Evolutionary conservation across 2,888 invertebrate genomes (phyloP), one percentile per base, ranked within the genome.

Genomic region (Andrena trimmerana): DNA sequence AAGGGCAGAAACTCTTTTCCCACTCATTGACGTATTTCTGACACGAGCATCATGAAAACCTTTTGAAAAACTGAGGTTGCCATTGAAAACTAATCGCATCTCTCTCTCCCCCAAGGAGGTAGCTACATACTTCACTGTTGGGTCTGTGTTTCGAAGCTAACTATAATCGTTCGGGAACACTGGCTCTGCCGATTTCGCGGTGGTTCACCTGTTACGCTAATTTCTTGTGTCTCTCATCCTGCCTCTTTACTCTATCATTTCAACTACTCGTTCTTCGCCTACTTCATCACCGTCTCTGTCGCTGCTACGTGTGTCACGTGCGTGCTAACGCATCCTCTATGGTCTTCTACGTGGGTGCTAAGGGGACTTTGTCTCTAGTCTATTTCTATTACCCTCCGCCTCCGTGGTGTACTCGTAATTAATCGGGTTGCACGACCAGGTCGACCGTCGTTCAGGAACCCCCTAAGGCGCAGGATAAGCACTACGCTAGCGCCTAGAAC

Each of bases 391-490:
- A 10, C 27, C 7, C 27, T 24, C 20, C 8, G 6, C n/a, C 24
- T 36, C 16, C 7, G 6, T 68, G 13, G 20, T 63, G 62, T 20
- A n/a, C 27, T 42, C 69, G 57, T 80, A 67, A 89, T 67, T 79
- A 89, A 88, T 86, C 31, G 71, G 83, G 71, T 89, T 86, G 33
- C 75, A 86, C 88, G 67, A 84, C 63, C 88, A 93, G 93, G 93
- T 93, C 90, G 90, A 85, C 84, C 88, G 84, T 78, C 84, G 67
- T 85, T 91, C 88, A 90, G 88, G 91, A 89, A 93, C 83, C 90
- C 91, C 75, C 82, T 89, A 77, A 92, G 94, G 78, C 91, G 93
- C 86, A 93, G 92, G 86, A 93, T 93, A 91, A 94, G 93, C 82
- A 93, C 94, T 63, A 94, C 94, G 70, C 83, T 91, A 82, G 87